Evolutionary conservation across 2,797 vertebrate species (phyloP), one percentile per base, ranked within the genome.

Genomic region (Sphaeramia orbicularis): DNA sequence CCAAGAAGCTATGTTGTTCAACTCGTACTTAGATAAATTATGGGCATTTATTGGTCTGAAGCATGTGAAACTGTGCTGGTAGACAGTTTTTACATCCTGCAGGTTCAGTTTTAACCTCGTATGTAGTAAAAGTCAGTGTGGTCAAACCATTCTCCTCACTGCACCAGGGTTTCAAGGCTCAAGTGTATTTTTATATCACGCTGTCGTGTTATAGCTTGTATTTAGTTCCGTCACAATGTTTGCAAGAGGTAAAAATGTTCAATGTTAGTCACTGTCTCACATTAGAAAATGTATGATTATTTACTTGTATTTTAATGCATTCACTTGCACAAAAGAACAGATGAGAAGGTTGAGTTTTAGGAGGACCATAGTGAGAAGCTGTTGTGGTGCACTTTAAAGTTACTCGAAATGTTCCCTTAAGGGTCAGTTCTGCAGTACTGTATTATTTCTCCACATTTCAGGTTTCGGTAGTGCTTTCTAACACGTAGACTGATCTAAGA

Each of bases 381-480:
- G 54, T 62, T 42, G 36, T 65, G 50, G 50, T 70, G 88, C 83
- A 81, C 84, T 88, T 87, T 83, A 85, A 80, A 74, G 36, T 56
- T 74, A 42, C 50, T 58, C 41, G 1, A 4, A 4, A 19, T 24
- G 64, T 47, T 58, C 54, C 58, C 73, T 1, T 56, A 40, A 63
- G 35, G 65, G 48, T 54, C 30, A 14, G 4, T n/a, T 41, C 36
- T 44, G 32, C 27, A 45, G 80, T 76, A 83, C 78, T 85, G 83
- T 82, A 76, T 78, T 35, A 7, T 48, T 49, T 48, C 19, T 44
- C 14, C 53, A 60, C 41, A 24, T 60, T 72, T 85, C 78, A 73
- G 77, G 68, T 64, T 58, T 6, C 59, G 36, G 38, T 40, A n/a
- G 13, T 40, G 57, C 37, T 71, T 51, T 68, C 21, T 56, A 30